A percentile compares a stretch with the other conserved stretches of the same genome.
phyloP scores from a whole-genome alignment of 2,797 vertebrate species.

The Smutsia gigantea region DNA sequence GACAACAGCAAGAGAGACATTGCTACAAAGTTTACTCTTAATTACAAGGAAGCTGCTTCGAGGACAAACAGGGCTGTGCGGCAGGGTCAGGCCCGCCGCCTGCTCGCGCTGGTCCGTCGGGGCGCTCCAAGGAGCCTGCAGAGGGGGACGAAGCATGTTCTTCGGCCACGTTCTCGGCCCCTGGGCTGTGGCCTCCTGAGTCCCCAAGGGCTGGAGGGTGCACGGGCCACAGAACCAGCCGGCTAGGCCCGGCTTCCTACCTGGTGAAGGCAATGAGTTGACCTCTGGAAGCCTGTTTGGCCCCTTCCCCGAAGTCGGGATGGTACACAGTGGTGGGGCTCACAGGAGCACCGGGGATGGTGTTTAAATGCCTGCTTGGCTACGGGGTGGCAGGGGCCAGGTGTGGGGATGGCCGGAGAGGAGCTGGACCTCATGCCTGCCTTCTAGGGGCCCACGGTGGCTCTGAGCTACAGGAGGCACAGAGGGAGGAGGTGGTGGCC shows the following conservation, averaged over 20 bases:
- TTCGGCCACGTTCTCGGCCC: neutral
- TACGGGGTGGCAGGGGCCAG: no score
- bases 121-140: neutral
- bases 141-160: fast-evolving
- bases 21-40: conserved; percentile 86
- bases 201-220: fast-evolving
- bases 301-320: neutral
- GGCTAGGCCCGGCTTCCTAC: neutral
- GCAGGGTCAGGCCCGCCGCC: neutral
- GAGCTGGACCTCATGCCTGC: neutral
- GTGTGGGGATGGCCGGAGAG: neutral
- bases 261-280: neutral
- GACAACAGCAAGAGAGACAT: conserved; percentile 79
- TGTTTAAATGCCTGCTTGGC: fast-evolving
- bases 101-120: no score
- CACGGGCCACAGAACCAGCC: neutral
- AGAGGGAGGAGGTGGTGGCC: neutral
- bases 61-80: neutral
- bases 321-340: fast-evolving
- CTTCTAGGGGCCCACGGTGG: neutral
- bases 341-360: neutral
- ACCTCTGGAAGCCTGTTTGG: neutral
- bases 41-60: conserved; percentile 65
- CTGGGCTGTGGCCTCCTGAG: neutral
- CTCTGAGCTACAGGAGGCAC: neutral